These are phyloP conservation scores for Pavo muticus DNA, from an alignment of 2,113 vertebrate genomes.

Conservation along the genomic window DNA sequence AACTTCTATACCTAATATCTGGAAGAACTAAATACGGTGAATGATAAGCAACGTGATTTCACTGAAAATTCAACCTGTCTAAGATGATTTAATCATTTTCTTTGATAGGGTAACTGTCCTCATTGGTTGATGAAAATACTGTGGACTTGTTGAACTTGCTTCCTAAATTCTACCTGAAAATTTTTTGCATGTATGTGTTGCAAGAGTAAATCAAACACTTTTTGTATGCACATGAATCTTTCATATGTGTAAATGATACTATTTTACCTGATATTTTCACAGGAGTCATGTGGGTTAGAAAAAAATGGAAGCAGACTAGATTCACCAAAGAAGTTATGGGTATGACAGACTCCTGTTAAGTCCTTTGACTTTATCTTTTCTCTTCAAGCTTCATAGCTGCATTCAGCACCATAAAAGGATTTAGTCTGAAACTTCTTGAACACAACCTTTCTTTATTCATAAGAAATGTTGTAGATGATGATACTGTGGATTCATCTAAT, in stretches of 20 bases:
- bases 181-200: not conserved
- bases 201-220: not conserved
- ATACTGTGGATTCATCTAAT: not conserved
- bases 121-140: not conserved
- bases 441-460: constrained; percentile 17
- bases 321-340: not conserved
- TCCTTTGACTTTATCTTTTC: constrained; percentile 23
- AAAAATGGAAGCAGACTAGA: not conserved
- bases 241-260: not conserved
- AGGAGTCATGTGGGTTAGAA: constrained; percentile 3
- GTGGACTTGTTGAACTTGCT: not conserved
- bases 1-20: not conserved
- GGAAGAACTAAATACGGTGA: not conserved
- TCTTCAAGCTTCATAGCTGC: constrained; percentile 2
- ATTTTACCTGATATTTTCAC: not conserved
- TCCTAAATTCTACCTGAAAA: not conserved
- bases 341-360: not conserved
- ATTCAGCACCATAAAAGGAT: constrained; percentile 24
- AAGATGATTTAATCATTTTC: not conserved
- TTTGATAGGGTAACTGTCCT: not conserved
- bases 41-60: not conserved
- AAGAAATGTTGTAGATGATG: constrained; percentile 9
- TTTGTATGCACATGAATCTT: not conserved
- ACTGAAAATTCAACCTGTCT: not conserved
- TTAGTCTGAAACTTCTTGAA: constrained; percentile 15